Evolutionary conservation across 2,888 invertebrate genomes (phyloP).

Genomic region (Phytoseiulus persimilis): DNA sequence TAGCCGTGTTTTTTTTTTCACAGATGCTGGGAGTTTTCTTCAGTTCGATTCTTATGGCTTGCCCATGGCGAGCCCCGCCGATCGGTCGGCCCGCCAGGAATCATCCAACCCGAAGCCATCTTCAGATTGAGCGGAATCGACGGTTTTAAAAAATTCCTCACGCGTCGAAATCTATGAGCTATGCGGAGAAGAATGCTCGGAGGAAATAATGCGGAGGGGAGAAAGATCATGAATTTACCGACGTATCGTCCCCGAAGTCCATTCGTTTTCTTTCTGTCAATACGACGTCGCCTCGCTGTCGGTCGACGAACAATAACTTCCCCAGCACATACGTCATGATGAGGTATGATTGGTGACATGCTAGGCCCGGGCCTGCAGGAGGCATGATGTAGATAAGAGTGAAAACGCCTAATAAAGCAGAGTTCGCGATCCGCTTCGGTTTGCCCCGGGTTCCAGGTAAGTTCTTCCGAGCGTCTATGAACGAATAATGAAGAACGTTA

Average conservation of each 20-base stretch:
- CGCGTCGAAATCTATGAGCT: background rate
- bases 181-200: background rate
- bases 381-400: too few relatives aligned
- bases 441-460: too few relatives aligned
- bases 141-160: background rate
- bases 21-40: background rate
- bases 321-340: too few relatives aligned
- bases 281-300: background rate
- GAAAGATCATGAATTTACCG: background rate
- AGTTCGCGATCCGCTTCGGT: too few relatives aligned
- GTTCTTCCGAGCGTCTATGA: too few relatives aligned
- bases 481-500: too few relatives aligned
- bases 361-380: too few relatives aligned
- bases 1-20: background rate
- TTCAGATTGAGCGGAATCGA: background rate
- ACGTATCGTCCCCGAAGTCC: background rate
- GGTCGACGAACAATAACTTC: background rate
- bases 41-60: background rate
- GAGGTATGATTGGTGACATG: too few relatives aligned
- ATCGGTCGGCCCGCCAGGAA: background rate
- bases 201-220: background rate
- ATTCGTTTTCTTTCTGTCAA: background rate
- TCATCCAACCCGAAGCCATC: background rate
- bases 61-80: background rate
- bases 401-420: too few relatives aligned